These are phyloP conservation scores for Mionectes macconnelli DNA, from an alignment of 2,113 vertebrate genomes.

Conservation along the genomic window DNA sequence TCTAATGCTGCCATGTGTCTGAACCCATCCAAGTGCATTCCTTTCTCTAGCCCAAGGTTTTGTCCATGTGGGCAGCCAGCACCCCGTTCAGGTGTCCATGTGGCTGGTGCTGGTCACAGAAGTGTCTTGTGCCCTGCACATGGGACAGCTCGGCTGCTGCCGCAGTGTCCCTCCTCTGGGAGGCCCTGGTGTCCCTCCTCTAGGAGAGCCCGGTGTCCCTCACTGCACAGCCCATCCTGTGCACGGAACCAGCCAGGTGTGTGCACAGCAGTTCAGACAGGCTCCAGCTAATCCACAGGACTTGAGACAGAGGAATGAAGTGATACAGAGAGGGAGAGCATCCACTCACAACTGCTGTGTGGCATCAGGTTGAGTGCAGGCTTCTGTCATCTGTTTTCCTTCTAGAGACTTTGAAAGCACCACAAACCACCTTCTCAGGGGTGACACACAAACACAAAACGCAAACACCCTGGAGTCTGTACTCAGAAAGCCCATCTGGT, in stretches of 20 bases:
- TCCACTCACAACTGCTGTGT: background rate
- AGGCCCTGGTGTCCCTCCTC: background rate
- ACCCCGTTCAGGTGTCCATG: background rate
- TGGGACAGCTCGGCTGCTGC: background rate
- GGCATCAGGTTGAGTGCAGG: background rate
- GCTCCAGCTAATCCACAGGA: background rate
- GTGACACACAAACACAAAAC: no score
- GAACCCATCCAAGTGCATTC: background rate
- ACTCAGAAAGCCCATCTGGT: background rate
- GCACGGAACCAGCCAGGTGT: background rate
- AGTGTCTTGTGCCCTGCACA: rapidly evolving
- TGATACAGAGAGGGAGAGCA: background rate
- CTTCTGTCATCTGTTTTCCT: background rate
- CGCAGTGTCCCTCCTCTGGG: background rate
- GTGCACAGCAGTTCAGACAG: background rate
- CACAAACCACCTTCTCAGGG: background rate
- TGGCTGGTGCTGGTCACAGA: background rate
- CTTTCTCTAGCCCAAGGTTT: background rate
- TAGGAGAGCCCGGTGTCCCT: background rate
- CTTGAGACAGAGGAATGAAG: background rate
- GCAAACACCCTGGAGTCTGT: background rate
- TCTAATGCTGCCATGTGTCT: background rate
- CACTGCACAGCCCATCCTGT: background rate
- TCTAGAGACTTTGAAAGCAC: background rate
- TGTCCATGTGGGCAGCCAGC: background rate